A percentile compares a stretch with the other conserved stretches of the same genome.
These are phyloP conservation scores for Corbicula japonica DNA, from an alignment of 2,888 invertebrate genomes.

Conservation along the genomic window DNA sequence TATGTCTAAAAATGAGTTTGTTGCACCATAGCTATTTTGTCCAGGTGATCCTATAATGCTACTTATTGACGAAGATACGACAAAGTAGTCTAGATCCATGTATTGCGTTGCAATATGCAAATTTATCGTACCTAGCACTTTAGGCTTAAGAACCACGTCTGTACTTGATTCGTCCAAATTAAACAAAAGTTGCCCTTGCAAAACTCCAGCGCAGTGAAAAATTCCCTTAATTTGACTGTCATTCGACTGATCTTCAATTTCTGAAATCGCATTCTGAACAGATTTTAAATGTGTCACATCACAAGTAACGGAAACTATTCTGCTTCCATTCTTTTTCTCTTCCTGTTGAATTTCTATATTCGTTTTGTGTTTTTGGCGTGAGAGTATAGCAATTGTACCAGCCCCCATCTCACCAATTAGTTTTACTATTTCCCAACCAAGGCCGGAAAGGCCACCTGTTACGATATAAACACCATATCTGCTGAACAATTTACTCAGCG, in stretches of 20 bases:
- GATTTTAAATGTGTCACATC: conserved; percentile 67
- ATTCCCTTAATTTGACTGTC: conserved; percentile 63
- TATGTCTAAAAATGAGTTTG: conserved; percentile 76
- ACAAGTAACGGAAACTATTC: conserved; percentile 49
- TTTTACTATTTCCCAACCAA: conserved; percentile 72
- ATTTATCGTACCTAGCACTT: conserved; percentile 76
- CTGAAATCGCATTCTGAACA: conserved; percentile 51
- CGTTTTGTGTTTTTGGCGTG: conserved; percentile 45
- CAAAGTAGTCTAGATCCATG: conserved; percentile 72
- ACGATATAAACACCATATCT: conserved; percentile 53
- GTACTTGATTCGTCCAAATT: conserved; percentile 64
- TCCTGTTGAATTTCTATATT: conserved; percentile 58
- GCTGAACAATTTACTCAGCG: conserved; percentile 2
- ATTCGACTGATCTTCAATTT: conserved; percentile 35
- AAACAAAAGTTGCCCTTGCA: conserved; percentile 61
- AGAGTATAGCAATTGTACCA: conserved; percentile 63
- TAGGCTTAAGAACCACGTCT: conserved; percentile 65
- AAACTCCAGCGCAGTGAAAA: conserved; percentile 75
- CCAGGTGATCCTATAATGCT: conserved; percentile 75
- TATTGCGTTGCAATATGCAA: conserved; percentile 69
- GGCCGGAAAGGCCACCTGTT: conserved; percentile 72
- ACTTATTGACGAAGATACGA: conserved; percentile 76
- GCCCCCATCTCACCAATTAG: conserved; percentile 64
- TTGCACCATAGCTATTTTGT: conserved; percentile 78
- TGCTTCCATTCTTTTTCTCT: conserved; percentile 28